Base-by-base conservation (phyloP, 2,113 vertebrate species). In the Dicentrarchus labrax region DNA sequence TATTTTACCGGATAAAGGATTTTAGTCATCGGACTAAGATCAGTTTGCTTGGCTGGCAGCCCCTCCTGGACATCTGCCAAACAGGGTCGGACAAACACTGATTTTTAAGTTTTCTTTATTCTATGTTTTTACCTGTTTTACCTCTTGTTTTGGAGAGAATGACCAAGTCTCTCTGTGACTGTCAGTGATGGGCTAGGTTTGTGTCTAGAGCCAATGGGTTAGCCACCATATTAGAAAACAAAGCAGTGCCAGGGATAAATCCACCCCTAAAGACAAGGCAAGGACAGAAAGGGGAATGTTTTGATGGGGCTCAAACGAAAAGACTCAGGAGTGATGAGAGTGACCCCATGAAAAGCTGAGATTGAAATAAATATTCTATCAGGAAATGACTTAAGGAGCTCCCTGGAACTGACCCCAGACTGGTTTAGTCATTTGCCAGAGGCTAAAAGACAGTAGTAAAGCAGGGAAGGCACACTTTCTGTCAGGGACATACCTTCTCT, bases 331-430 rank as follows among this genome's bases (percentile, higher is more conserved):
- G 67, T 53, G 64, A 82, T 24, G 83, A 75, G 78, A 71, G 53
- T 72, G 61, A 79, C 78, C 76, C 91, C 87, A 88, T 90, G 88
- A 92, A 93, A 86, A 84, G 72, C 73, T 82, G 70, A 80, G 82
- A 81, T 84, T 92, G 87, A 91, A 89, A 90, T 90, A 89, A 92
- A 93, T 91, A 90, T 87, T 87, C 82, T 84, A 85, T 83, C 90
- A 94, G 92, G 93, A 95, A 94, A 94, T 94, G 69, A 89, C 75
- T 91, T 88, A 86, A 92, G 82, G 74, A 92, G 83, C 86, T 88
- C 84, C 85, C 81, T 91, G 89, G 84, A 91, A 59, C 75, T 82
- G 80, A 86, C 76, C 83, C 69, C 66, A 79, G 89, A 80, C 89
- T 91, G 89, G 74, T 92, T 86, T 91, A 91, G 89, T 90, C 78